Conservation (phyloP, 2,888 invertebrate species). For the Drosophila testacea region DNA sequence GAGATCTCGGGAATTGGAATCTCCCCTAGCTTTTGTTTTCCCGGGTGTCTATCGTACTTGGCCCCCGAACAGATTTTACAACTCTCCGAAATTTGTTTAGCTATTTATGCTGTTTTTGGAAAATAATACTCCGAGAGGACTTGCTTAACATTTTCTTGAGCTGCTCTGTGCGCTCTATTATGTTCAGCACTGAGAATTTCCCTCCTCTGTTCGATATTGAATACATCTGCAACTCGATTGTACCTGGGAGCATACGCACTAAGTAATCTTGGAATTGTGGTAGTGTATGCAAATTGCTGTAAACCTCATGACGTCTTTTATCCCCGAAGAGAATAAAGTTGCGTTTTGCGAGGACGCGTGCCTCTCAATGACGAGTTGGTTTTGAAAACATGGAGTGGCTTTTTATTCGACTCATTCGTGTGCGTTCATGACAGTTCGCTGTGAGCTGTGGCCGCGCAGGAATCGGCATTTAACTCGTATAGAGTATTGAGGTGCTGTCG, state of each 20-base stretch:
- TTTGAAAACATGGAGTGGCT: not conserved
- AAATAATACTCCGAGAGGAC: not conserved
- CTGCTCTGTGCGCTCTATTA: conserved; percentile 2
- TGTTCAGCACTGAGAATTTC: not conserved
- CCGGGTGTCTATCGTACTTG: too few species aligned
- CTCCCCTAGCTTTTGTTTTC: too few species aligned
- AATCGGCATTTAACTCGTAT: not conserved
- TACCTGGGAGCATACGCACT: not conserved
- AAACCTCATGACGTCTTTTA: not conserved
- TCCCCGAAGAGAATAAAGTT: not conserved
- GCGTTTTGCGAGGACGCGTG: not conserved
- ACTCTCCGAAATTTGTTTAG: not conserved
- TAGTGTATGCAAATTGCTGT: not conserved
- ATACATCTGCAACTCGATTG: not conserved
- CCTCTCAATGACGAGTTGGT: not conserved
- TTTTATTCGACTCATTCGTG: not conserved
- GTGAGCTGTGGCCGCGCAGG: not conserved
- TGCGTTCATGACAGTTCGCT: not conserved
- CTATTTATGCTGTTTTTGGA: not conserved
- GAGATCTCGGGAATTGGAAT: too few species aligned
- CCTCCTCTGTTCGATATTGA: too few species aligned
- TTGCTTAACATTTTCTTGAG: conserved; percentile 4
- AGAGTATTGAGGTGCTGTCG: not conserved
- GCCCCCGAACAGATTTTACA: not conserved
- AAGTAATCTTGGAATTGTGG: not conserved